Evolutionary conservation across 2,113 vertebrate genomes (phyloP), one percentile per base, ranked within the genome.

Genomic region (Nymphicus hollandicus): DNA sequence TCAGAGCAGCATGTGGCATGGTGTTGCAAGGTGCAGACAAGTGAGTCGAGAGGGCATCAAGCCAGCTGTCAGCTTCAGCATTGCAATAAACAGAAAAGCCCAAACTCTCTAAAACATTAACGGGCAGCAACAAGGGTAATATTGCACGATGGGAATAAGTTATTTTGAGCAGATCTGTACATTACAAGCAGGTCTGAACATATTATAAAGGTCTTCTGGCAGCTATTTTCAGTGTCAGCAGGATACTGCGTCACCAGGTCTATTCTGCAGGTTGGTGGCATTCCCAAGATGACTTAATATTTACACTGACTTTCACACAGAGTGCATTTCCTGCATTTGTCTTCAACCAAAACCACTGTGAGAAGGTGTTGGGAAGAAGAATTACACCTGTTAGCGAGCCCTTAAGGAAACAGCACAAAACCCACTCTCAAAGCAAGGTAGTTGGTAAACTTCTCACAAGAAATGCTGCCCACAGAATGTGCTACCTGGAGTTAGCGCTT

Each of bases 331-430:
- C 88, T 81, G 65, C 39, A 6, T 25, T 56, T 83, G 64, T 24
- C 58, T 72, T 70, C 2, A 5, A 31, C 29, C 56, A 71, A 71
- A 63, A 52, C 6, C 44, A 3, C 24, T 28, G 47, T 5, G 56
- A 66, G 58, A 13, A 37, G 70, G 29, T 27, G 94, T 70, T 4
- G 8, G 55, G 4, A 24, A 35, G 46, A 69, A 56, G 65, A 72
- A 72, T 43, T 56, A 37, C 93, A 95, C 95, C 95, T 96, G 93
- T 24, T 81, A 35, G 33, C 3, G 5, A n/a, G 80, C 43, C n/a
- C 37, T 35, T n/a, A 7, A 17, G 82, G 91, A 82, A 73, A 15
- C 3, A n/a, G 0, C 56, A 60, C 60, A 66, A 74, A 68, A 5
- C 12, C 53, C n/a, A 4, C 35, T 69, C 33, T 2, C 5, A 6